Evolutionary conservation across 2,888 invertebrate species (phyloP).

Genomic region (Cephonodes hylas): DNA sequence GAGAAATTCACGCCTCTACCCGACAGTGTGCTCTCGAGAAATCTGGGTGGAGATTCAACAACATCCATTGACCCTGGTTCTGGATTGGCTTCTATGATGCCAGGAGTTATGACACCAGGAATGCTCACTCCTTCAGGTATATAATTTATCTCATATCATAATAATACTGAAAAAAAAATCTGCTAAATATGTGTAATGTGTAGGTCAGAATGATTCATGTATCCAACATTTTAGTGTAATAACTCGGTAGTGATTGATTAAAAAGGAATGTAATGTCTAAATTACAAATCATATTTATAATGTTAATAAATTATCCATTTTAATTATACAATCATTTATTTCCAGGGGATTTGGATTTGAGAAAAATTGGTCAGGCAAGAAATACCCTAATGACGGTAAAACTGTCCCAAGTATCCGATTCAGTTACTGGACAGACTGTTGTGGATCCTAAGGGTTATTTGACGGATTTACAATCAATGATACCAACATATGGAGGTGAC

Average conservation of each 20-base stretch:
- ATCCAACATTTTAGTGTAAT: no score
- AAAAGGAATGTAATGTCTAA: no score
- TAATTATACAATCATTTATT: no score
- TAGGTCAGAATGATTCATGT: no score
- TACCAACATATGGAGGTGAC: conserved; percentile 98
- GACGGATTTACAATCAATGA: conserved; percentile 99
- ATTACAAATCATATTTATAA: no score
- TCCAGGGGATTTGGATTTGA: conserved; percentile 93
- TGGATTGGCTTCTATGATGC: conserved; percentile 93
- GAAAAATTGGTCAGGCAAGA: conserved; percentile 99
- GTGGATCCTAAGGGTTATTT: conserved; percentile 99
- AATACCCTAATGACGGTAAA: conserved; percentile 99
- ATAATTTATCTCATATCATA: not conserved
- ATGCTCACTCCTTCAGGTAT: conserved; percentile 91
- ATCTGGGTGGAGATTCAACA: conserved; percentile 90
- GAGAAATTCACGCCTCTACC: conserved; percentile 99
- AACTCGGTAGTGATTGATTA: no score
- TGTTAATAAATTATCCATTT: no score
- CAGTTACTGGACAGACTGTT: conserved; percentile 99
- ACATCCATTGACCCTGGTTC: conserved; percentile 91
- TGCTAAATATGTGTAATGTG: no score
- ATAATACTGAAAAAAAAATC: no score
- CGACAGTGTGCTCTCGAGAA: conserved; percentile 95
- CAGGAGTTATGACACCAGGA: conserved; percentile 92
- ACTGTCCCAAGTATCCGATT: conserved; percentile 97